These are phyloP conservation scores for Gymnodraco acuticeps DNA, from an alignment of 2,797 vertebrate species.

Conservation along the genomic window DNA sequence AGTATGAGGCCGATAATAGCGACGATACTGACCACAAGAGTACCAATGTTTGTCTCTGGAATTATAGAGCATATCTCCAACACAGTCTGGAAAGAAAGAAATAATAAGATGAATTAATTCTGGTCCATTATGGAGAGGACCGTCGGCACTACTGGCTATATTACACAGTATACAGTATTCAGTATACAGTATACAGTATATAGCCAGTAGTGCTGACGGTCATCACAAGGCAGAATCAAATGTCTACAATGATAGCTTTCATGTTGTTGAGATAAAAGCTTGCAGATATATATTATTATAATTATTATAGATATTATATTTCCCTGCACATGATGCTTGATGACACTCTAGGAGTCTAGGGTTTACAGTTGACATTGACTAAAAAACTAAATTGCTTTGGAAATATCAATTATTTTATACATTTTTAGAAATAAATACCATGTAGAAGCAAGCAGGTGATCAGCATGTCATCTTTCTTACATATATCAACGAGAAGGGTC, in stretches of 20 bases:
- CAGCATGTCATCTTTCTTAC: constrained; percentile 67
- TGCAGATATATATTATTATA: no score
- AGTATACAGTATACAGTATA: no score
- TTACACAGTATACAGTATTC: no score
- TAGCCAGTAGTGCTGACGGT: no score
- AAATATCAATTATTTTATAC: not conserved
- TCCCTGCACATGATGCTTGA: not conserved
- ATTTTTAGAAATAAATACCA: not conserved
- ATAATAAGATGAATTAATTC: constrained; percentile 48
- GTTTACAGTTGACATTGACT: not conserved
- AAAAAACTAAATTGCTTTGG: not conserved
- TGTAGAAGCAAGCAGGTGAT: not conserved
- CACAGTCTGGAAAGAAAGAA: constrained; percentile 82
- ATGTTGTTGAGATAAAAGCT: constrained; percentile 1
- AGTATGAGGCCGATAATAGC: constrained; percentile 86
- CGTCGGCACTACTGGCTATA: not conserved
- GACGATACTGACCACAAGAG: constrained; percentile 88
- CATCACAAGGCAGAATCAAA: not conserved
- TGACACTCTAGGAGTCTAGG: not conserved
- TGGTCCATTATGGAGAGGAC: not conserved
- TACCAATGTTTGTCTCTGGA: constrained; percentile 86
- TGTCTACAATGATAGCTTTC: not conserved
- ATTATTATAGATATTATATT: not conserved
- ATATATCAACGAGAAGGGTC: constrained; percentile 84
- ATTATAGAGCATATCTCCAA: constrained; percentile 88